Conservation (phyloP, 2,113 vertebrate genomes). For the Cynopterus brachyotis region DNA sequence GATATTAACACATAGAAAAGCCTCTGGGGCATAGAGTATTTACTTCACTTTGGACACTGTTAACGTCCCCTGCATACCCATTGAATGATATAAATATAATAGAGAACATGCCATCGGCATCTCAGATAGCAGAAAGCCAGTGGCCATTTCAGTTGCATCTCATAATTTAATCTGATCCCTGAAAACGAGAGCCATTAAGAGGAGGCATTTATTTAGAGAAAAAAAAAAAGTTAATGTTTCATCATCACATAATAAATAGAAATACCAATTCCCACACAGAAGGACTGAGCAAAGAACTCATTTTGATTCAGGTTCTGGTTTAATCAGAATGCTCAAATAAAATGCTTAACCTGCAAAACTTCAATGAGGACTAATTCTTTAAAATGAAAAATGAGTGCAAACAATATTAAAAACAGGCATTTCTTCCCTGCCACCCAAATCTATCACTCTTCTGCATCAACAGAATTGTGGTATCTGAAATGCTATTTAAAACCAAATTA, state of each 20-base stretch:
- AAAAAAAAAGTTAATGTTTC: conserved; percentile 61
- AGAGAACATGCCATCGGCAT: background rate
- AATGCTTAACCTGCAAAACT: conserved; percentile 66
- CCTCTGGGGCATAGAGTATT: background rate
- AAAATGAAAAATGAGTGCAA: conserved; percentile 62
- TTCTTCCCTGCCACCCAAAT: conserved; percentile 54
- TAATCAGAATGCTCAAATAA: conserved; percentile 61
- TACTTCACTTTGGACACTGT: background rate
- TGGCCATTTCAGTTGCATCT: conserved; percentile 38
- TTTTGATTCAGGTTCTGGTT: conserved; percentile 65
- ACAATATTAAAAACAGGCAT: conserved; percentile 62
- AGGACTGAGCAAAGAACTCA: conserved; percentile 46
- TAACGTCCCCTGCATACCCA: background rate
- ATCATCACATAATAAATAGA: conserved; percentile 58
- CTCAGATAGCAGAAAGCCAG: conserved; percentile 65
- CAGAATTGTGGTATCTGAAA: conserved; percentile 71
- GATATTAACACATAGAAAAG: background rate
- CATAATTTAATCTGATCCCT: conserved; percentile 59
- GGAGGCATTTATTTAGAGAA: conserved; percentile 59
- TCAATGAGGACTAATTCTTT: conserved; percentile 53
- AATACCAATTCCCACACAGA: conserved; percentile 16
- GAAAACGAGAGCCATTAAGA: conserved; percentile 50
- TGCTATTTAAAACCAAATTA: conserved; percentile 82
- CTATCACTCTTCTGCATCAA: conserved; percentile 65
- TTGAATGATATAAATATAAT: background rate